Evolutionary conservation across 92 coral and sea anemone genomes (phyloP), one percentile per base, ranked within the genome.

Genomic region (Palythoa grandiflora): DNA sequence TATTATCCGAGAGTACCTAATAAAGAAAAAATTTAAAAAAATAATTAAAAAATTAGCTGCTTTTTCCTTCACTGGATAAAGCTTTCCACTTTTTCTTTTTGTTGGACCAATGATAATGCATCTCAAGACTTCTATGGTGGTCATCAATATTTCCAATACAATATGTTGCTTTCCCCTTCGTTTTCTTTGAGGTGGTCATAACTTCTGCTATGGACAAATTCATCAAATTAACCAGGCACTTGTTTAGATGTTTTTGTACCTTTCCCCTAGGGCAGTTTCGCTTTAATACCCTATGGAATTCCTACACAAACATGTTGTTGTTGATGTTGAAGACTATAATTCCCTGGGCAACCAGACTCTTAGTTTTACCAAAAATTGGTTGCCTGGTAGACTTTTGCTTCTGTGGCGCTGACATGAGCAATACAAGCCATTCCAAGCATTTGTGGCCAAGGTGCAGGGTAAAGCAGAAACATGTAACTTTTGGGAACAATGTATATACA

Each of bases 291-390:
- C 74, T 28, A 37, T 70, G 74, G 47, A 70, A 70, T 70, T 44
- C 74, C 48, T 70, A 13, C 17, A 70, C 39, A 14, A 70, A 70
- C 74, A 70, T 70, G 74, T 70, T 70, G 12, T 44, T 70, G 44
- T 70, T 70, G 39, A 28, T 70, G 74, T 37, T 37, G 74, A 9
- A 37, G 0, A 28, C 74, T 1, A 70, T 28, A 0, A 28, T 28
- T 28, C 28, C 28, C 28, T 28, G 28, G 28, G 28, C 28, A 28
- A 28, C 28, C 28, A 28, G 28, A 28, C 0, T 28, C 28, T 28
- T 28, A 28, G 28, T 28, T 28, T 28, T 28, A 28, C 28, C 28
- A 28, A 28, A 28, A 28, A 28, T 28, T 28, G 28, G 28, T 28
- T 28, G 28, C 28, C 28, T 28, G 28, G 28, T 28, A 28, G 28